A percentile compares a stretch with the other conserved stretches of the same genome.
phyloP scores from a whole-genome alignment of 2,888 invertebrate genomes.

The Helleia helle region DNA sequence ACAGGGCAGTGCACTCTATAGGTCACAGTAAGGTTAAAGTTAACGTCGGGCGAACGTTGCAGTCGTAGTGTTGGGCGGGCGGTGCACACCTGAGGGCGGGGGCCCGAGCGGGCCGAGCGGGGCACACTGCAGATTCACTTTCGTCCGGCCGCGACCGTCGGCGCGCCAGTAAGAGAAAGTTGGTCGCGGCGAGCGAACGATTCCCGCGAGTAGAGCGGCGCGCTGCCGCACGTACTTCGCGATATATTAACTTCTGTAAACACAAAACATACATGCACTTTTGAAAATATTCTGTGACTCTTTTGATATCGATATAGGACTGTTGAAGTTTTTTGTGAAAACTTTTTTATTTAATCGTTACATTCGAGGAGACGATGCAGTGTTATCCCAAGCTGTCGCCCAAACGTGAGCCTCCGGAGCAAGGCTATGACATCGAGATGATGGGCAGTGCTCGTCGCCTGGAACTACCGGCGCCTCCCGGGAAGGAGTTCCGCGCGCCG shows the following conservation, averaged over 20 bases:
- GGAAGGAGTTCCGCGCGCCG: conserved; percentile 65
- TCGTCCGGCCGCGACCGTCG: conserved; percentile 64
- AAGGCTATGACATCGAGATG: conserved; percentile 52
- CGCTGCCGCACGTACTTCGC: conserved; percentile 49
- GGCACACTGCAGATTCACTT: conserved; percentile 70
- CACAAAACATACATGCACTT: conserved; percentile 1
- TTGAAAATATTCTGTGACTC: conserved; percentile 12
- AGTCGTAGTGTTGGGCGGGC: conserved; percentile 34
- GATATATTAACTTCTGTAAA: conserved; percentile 16
- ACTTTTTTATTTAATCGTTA: conserved; percentile 19
- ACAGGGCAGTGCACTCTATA: conserved; percentile 63
- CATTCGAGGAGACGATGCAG: conserved; percentile 56
- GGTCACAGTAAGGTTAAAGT: conserved; percentile 71
- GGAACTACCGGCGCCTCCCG: conserved; percentile 64
- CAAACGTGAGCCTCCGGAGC: conserved; percentile 55
- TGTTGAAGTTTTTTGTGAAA: too few species aligned
- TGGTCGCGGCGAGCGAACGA: conserved; percentile 71
- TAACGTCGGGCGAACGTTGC: conserved; percentile 49
- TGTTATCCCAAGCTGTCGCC: conserved; percentile 60
- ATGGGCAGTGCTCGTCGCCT: conserved; percentile 46
- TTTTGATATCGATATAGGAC: too few species aligned
- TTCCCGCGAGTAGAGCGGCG: conserved; percentile 60
- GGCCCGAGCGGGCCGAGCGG: too few species aligned
- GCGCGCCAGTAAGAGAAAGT: conserved; percentile 74
- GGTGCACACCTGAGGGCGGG: conserved; percentile 38